These are phyloP conservation scores for Alouatta palliata DNA, from an alignment of 2,113 vertebrate species.

Conservation along the genomic window DNA sequence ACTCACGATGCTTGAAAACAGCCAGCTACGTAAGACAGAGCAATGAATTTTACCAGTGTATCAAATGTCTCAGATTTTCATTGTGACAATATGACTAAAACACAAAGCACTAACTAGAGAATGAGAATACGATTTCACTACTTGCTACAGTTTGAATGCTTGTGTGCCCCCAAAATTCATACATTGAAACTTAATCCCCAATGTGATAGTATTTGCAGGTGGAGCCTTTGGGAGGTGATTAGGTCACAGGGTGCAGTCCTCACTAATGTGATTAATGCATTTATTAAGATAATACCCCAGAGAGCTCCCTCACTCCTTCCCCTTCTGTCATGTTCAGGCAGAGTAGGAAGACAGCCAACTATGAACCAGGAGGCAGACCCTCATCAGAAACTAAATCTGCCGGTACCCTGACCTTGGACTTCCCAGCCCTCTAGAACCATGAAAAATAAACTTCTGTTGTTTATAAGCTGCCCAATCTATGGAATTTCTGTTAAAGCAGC, in stretches of 20 bases:
- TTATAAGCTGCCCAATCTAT: neutral
- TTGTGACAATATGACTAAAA: neutral
- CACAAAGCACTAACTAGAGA: neutral
- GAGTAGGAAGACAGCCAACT: neutral
- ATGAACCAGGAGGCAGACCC: neutral
- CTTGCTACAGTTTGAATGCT: neutral
- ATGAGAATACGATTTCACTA: neutral
- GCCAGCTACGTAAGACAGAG: neutral
- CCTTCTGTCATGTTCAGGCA: neutral
- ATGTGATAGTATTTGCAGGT: neutral
- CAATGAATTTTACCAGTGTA: neutral
- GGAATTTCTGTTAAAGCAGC: neutral
- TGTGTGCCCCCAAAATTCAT: neutral
- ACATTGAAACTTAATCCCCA: neutral
- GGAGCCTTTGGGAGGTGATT: neutral
- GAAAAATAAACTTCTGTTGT: neutral
- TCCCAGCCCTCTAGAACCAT: neutral
- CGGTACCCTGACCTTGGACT: neutral
- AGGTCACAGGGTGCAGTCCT: neutral
- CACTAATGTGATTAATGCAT: neutral
- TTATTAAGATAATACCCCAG: neutral
- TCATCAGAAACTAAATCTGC: neutral
- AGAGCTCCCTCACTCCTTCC: neutral
- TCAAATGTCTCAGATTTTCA: constrained; percentile 18
- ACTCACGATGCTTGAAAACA: neutral